Conservation (phyloP, 53 echinoderm and acorn worm species). For the Temnopleurus reevesii region DNA sequence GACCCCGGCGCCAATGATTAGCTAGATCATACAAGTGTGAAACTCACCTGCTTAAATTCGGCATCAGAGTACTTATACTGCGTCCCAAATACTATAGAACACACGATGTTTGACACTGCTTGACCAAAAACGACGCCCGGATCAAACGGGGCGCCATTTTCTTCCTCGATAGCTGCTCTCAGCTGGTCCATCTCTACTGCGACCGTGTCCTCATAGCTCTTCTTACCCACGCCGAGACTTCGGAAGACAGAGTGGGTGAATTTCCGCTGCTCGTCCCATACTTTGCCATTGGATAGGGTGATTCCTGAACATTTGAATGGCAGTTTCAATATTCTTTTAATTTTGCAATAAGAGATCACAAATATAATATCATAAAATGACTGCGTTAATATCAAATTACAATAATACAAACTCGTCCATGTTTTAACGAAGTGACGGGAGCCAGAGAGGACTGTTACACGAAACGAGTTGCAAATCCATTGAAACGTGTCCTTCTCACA, state of each 20-base stretch:
- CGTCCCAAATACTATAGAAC: conserved; percentile 60
- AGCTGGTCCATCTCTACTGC: conserved; percentile 58
- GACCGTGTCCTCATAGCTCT: conserved; percentile 72
- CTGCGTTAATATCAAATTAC: too few species aligned
- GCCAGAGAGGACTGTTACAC: too few species aligned
- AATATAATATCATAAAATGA: too few species aligned
- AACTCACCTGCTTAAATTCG: conserved; percentile 58
- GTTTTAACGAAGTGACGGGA: too few species aligned
- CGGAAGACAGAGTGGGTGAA: conserved; percentile 69
- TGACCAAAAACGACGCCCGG: conserved; percentile 51
- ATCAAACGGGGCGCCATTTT: conserved; percentile 67
- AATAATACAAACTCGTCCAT: too few species aligned
- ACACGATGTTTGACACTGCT: conserved; percentile 74
- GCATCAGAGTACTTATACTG: conserved; percentile 64
- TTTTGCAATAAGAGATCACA: too few species aligned
- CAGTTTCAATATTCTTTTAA: neutral
- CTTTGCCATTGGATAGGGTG: conserved; percentile 36
- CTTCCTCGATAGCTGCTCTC: conserved; percentile 16
- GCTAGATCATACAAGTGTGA: too few species aligned
- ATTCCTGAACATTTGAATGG: conserved; percentile 22
- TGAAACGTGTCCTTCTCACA: too few species aligned
- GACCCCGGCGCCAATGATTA: too few species aligned
- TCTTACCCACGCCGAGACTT: conserved; percentile 71
- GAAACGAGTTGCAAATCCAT: too few species aligned
- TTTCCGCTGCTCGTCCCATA: conserved; percentile 68